A percentile compares a stretch with the other conserved stretches of the same genome.
Conservation (phyloP, 2,888 invertebrate species). For the Caenorhabditis sp. region DNA sequence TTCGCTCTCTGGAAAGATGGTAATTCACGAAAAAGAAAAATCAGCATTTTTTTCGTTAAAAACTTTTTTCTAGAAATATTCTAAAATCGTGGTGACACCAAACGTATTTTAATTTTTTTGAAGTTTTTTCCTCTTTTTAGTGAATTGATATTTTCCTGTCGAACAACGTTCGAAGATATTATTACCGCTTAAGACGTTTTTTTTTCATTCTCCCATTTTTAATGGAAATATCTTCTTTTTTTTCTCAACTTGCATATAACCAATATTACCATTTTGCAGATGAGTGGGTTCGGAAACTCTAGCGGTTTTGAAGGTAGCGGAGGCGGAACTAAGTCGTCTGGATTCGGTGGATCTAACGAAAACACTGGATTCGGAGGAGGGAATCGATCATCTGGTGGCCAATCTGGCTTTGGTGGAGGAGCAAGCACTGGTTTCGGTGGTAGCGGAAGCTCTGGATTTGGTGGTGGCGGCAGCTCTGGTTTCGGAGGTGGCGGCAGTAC, state of each 20-base stretch:
- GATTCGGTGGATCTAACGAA: not conserved
- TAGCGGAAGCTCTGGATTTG: constrained; percentile 1
- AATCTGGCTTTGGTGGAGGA: not conserved
- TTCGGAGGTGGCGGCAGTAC: not conserved
- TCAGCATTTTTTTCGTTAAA: too few relatives aligned
- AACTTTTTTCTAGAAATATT: too few relatives aligned
- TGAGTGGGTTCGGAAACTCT: constrained; percentile 6
- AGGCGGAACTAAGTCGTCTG: not conserved
- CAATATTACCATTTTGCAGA: not conserved
- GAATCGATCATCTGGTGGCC: constrained; percentile 3
- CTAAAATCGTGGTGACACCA: too few relatives aligned
- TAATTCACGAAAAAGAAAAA: too few relatives aligned
- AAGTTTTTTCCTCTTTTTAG: too few relatives aligned
- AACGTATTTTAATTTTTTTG: too few relatives aligned
- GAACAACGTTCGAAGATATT: too few relatives aligned
- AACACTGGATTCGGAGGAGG: not conserved
- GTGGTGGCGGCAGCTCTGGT: constrained; percentile 2
- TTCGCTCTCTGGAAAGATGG: too few relatives aligned
- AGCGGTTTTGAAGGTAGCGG: not conserved
- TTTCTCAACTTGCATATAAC: too few relatives aligned
- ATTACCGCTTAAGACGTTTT: too few relatives aligned
- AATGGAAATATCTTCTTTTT: not conserved
- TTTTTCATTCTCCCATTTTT: not conserved
- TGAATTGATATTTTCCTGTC: too few relatives aligned
- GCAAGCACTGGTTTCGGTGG: not conserved